Conservation (phyloP, 1,140 invertebrate genomes). For the Cydia strobilella region DNA sequence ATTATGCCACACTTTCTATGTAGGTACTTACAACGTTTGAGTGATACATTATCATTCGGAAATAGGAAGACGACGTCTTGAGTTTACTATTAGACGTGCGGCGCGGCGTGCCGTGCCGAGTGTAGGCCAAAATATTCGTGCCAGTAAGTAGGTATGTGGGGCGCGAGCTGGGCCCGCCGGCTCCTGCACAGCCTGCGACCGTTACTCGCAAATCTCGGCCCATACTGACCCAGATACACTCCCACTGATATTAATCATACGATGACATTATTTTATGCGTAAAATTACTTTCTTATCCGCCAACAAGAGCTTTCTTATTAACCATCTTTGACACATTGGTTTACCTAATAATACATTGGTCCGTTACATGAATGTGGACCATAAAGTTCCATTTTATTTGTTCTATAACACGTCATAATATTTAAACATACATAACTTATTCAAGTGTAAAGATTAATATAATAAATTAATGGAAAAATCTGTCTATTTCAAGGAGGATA, state of each 20-base stretch:
- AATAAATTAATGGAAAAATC: too few relatives aligned
- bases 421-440: too few relatives aligned
- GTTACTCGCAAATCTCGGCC: conserved; percentile 55
- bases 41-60: background rate
- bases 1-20: background rate
- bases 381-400: too few relatives aligned
- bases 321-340: too few relatives aligned
- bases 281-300: conserved; percentile 5
- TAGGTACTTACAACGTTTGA: background rate
- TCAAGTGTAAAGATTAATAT: too few relatives aligned
- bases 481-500: too few relatives aligned
- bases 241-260: conserved; percentile 39
- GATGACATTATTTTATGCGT: conserved; percentile 1
- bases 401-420: too few relatives aligned
- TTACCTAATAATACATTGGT: too few relatives aligned
- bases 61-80: background rate
- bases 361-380: too few relatives aligned
- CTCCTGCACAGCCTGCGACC: conserved; percentile 56
- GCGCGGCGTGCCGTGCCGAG: background rate
- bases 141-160: conserved; percentile 48
- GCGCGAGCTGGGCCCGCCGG: conserved; percentile 19
- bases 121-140: conserved; percentile 42
- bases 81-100: background rate
- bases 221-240: conserved; percentile 67
- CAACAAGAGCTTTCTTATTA: background rate